phyloP scores from a whole-genome alignment of 1,140 invertebrate genomes.

The Aphelinus certus region DNA sequence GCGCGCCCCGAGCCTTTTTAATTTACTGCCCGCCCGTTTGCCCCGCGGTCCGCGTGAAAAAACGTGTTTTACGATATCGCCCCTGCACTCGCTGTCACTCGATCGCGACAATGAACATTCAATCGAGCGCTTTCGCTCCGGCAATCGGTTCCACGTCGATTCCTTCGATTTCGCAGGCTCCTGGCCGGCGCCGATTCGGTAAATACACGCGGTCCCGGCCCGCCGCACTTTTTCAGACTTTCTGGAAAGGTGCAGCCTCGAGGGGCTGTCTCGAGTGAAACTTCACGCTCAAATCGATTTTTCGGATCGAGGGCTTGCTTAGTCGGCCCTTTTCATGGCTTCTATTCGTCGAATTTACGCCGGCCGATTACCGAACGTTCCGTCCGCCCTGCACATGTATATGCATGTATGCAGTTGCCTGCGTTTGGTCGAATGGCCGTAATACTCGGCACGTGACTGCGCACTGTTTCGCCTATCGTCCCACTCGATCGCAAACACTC shows the following conservation, averaged over 20 bases:
- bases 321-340: no score
- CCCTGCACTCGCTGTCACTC: neutral
- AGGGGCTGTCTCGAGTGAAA: slow-evolving; percentile 11
- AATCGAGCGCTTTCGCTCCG: slow-evolving; percentile 6
- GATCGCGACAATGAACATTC: slow-evolving; percentile 25
- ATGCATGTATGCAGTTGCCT: no score
- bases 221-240: neutral
- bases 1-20: neutral
- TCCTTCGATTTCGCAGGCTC: neutral
- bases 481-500: no score
- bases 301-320: neutral
- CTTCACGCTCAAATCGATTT: slow-evolving; percentile 29
- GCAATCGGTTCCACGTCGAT: slow-evolving; percentile 10
- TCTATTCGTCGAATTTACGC: no score
- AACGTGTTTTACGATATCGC: no score
- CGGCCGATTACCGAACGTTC: no score
- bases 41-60: no score
- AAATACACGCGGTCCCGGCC: slow-evolving; percentile 4
- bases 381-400: no score
- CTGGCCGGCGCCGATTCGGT: neutral
- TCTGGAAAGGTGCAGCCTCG: no score
- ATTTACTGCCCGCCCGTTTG: neutral
- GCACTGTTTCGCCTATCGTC: no score
- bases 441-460: no score
- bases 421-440: no score